These are phyloP conservation scores for Julus scandinavius DNA, from an alignment of 2,888 invertebrate species.

Conservation along the genomic window DNA sequence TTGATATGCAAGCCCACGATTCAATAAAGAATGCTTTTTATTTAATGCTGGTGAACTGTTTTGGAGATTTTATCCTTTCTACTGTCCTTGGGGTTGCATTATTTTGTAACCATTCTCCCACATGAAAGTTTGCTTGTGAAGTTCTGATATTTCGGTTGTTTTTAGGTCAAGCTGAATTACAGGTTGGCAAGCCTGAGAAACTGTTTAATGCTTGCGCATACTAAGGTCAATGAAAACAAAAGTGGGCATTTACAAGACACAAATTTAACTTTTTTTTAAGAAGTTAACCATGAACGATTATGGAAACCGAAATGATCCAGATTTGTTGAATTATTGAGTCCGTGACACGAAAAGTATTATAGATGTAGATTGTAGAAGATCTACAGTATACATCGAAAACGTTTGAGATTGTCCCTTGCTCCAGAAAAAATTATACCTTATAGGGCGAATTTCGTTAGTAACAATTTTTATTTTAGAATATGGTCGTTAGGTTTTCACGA, in stretches of 20 bases:
- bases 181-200: not conserved
- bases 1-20: too few species aligned
- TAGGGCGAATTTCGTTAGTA: too few species aligned
- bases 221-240: slow-evolving; percentile 15
- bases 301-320: not conserved
- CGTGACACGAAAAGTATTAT: not conserved
- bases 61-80: not conserved
- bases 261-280: not conserved
- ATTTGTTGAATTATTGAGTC: not conserved
- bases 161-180: not conserved
- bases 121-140: not conserved
- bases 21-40: too few species aligned
- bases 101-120: not conserved
- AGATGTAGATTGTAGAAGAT: too few species aligned
- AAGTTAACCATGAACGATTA: not conserved
- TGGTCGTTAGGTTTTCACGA: not conserved
- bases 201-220: not conserved
- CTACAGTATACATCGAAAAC: too few species aligned
- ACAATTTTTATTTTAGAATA: too few species aligned
- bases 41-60: too few species aligned
- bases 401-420: too few species aligned
- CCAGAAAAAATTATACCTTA: too few species aligned
- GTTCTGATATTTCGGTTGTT: not conserved
- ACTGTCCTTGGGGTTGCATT: not conserved
- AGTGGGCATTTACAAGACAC: not conserved